Conservation (phyloP, 2,113 vertebrate genomes). For the Istiophorus platypterus region DNA sequence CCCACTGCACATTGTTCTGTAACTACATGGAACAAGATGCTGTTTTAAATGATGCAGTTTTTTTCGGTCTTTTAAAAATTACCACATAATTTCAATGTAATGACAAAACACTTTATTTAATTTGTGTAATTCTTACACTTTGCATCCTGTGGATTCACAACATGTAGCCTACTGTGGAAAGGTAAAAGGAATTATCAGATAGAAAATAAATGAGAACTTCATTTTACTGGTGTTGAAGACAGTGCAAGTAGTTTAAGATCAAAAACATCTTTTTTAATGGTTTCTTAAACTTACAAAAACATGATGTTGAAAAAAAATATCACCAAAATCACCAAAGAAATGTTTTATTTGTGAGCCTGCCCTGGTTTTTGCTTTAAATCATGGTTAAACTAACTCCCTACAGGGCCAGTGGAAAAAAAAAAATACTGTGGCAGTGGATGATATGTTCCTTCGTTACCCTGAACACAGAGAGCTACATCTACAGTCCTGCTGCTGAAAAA, state of each 20-base stretch:
- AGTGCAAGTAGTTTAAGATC: conserved; percentile 21
- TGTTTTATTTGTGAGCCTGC: conserved; percentile 12
- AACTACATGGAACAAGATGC: background rate
- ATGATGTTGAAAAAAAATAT: conserved; percentile 12
- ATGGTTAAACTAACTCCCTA: background rate
- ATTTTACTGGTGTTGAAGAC: conserved; percentile 16
- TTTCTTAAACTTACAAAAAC: conserved; percentile 1
- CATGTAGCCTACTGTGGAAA: conserved; percentile 37
- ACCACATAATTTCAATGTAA: background rate
- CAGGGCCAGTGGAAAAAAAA: background rate
- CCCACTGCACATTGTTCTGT: too few species aligned
- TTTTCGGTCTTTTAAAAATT: too few species aligned
- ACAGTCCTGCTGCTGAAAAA: too few species aligned
- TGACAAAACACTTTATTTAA: conserved; percentile 44
- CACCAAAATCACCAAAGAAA: conserved; percentile 13
- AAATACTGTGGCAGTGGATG: too few species aligned
- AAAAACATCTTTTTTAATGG: background rate
- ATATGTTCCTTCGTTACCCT: conserved; percentile 3
- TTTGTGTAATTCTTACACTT: conserved; percentile 45
- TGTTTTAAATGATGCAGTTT: background rate
- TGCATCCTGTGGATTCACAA: conserved; percentile 40
- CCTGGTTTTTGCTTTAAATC: conserved; percentile 48
- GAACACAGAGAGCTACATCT: background rate
- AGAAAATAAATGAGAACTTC: conserved; percentile 5
- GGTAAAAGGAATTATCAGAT: conserved; percentile 1